These are phyloP conservation scores for Todus mexicanus DNA, from an alignment of 2,797 vertebrate species.

Conservation along the genomic window DNA sequence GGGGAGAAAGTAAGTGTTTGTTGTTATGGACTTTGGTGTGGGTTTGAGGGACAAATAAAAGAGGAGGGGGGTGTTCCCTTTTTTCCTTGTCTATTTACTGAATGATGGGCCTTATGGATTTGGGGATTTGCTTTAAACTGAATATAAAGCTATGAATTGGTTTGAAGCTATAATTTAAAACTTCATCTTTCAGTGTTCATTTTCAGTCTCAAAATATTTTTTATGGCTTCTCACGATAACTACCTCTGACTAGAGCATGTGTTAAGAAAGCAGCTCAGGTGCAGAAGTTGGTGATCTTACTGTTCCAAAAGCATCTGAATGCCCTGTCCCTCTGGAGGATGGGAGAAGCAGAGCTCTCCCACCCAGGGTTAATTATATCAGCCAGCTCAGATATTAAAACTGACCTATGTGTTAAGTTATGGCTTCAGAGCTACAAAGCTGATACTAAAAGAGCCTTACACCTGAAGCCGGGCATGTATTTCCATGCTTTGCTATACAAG, in stretches of 20 bases:
- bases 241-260: not conserved
- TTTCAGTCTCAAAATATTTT: not conserved
- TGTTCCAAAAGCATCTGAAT: not conserved
- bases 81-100: not conserved
- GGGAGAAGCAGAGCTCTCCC: not conserved
- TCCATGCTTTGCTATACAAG: not conserved
- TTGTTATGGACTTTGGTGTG: not conserved
- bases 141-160: not conserved
- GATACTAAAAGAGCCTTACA: not conserved
- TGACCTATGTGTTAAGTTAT: not conserved
- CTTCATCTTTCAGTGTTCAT: not conserved
- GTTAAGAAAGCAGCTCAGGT: not conserved
- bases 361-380: not conserved
- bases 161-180: not conserved
- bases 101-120: not conserved
- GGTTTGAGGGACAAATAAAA: not conserved
- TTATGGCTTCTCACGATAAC: not conserved
- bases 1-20: conserved; percentile 89
- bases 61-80: not conserved
- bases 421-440: not conserved
- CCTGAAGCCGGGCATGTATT: not conserved
- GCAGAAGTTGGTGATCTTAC: not conserved
- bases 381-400: not conserved
- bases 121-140: not conserved
- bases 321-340: not conserved